Evolutionary conservation across 2,113 vertebrate species (phyloP).

Genomic region (Corythornis vintsioides): DNA sequence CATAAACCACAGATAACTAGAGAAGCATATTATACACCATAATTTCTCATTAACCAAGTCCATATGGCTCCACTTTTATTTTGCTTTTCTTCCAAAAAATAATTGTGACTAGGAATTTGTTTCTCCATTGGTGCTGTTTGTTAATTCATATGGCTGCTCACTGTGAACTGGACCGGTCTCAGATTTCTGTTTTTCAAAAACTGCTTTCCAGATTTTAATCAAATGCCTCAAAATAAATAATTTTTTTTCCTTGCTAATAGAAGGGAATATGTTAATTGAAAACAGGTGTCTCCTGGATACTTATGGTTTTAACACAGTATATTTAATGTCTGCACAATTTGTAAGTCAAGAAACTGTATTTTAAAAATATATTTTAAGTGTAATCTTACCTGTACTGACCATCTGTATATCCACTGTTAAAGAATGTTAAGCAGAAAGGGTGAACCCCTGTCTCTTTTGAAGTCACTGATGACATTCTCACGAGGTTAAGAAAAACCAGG

Average conservation of each 20-base stretch:
- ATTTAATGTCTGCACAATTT: background rate
- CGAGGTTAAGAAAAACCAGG: background rate
- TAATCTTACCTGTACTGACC: background rate
- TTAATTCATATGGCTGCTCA: conserved; percentile 35
- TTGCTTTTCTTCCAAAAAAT: conserved; percentile 48
- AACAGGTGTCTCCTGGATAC: background rate
- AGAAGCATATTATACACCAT: conserved; percentile 7
- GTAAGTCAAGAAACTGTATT: background rate
- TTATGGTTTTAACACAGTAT: background rate
- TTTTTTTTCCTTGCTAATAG: background rate
- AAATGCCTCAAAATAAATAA: background rate
- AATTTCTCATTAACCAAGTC: conserved; percentile 52
- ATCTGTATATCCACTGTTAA: background rate
- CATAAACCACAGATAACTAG: conserved; percentile 14
- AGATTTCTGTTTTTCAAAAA: background rate
- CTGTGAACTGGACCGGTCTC: conserved; percentile 35
- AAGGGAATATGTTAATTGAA: background rate
- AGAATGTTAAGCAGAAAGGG: background rate
- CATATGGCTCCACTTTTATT: conserved; percentile 45
- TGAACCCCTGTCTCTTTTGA: background rate
- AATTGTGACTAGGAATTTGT: conserved; percentile 48
- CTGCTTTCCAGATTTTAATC: background rate
- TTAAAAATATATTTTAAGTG: background rate
- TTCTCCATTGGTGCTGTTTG: conserved; percentile 35
- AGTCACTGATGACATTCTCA: background rate